phyloP scores from a whole-genome alignment of 2,888 invertebrate genomes.

The Macrophya alboannulata region DNA sequence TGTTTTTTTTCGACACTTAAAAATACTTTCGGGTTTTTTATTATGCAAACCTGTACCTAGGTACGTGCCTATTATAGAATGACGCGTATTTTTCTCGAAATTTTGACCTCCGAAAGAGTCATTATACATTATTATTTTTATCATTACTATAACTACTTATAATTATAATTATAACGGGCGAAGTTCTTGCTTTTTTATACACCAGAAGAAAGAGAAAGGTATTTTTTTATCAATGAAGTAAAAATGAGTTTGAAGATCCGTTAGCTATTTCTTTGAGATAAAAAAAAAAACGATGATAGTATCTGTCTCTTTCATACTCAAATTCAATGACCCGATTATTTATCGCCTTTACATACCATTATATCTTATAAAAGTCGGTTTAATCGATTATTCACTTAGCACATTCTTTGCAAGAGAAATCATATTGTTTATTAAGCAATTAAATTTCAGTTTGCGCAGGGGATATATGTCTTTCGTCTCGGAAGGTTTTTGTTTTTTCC shows the following conservation, averaged over 20 bases:
- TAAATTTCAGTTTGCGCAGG: not conserved
- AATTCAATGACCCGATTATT: constrained; percentile 49
- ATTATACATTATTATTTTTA: constrained; percentile 17
- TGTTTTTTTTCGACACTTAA: constrained; percentile 14
- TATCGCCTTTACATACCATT: not conserved
- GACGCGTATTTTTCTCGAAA: constrained; percentile 2
- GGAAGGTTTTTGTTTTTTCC: not conserved
- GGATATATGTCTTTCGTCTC: not conserved
- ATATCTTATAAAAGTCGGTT: not conserved
- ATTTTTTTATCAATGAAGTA: not conserved
- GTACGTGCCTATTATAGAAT: not conserved
- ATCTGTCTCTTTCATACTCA: not conserved
- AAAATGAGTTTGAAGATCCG: not conserved
- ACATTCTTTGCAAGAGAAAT: constrained; percentile 14
- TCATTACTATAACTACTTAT: not conserved
- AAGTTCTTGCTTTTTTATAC: not conserved
- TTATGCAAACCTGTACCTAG: not conserved
- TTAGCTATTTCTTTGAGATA: not conserved
- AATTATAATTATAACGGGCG: not conserved
- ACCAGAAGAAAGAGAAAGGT: not conserved
- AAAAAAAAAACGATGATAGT: not conserved
- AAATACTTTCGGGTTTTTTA: constrained; percentile 1
- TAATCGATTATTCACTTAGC: not conserved
- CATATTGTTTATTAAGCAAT: not conserved
- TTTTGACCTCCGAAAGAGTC: constrained; percentile 10